Evolutionary conservation across 2,888 invertebrate species (phyloP).

Genomic region (Euplagia quadripunctaria): DNA sequence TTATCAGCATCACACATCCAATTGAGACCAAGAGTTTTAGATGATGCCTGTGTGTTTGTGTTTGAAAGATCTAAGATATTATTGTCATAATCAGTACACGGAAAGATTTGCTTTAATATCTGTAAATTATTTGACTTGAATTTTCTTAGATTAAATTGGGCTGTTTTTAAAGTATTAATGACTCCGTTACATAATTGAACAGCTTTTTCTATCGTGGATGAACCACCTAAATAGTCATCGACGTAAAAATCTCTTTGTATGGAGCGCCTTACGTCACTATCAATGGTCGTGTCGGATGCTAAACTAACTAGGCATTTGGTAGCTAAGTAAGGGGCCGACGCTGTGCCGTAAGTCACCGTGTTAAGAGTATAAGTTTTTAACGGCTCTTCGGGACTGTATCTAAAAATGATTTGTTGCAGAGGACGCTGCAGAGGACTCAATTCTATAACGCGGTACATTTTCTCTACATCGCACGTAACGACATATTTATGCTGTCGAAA

Average conservation of each 20-base stretch:
- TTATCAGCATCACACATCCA: constrained; percentile 40
- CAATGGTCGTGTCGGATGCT: not conserved
- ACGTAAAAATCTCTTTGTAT: constrained; percentile 6
- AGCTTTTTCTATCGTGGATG: not conserved
- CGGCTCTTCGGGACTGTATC: no score
- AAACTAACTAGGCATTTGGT: no score
- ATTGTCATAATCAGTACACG: not conserved
- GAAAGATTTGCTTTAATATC: not conserved
- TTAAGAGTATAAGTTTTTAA: no score
- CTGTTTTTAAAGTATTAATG: not conserved
- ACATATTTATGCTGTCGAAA: no score
- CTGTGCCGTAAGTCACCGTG: no score
- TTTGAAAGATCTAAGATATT: not conserved
- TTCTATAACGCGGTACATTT: no score
- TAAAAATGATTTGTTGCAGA: no score
- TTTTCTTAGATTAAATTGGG: constrained; percentile 13
- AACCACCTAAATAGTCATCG: no score
- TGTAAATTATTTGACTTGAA: not conserved
- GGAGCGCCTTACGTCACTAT: not conserved
- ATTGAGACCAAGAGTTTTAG: constrained; percentile 49
- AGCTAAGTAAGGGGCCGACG: no score
- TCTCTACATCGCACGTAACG: no score
- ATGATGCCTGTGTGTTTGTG: not conserved
- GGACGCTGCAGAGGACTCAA: no score
- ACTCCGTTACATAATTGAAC: not conserved